Evolutionary conservation across 1,140 invertebrate genomes (phyloP), one percentile per base, ranked within the genome.

Genomic region (Drosophila ananassae): DNA sequence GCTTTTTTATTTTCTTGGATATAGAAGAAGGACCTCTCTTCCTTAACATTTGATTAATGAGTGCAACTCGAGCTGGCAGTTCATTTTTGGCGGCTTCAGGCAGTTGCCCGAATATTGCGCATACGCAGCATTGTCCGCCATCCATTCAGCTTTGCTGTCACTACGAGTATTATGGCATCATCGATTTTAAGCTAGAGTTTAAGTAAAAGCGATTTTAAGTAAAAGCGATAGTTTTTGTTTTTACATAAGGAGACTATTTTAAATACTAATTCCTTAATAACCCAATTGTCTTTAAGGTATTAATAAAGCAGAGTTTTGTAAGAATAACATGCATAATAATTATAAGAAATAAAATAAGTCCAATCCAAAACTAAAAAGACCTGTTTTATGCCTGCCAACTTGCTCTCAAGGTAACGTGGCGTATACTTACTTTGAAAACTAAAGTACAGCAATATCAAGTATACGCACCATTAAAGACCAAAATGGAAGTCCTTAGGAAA

Each of bases 11-110:
- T 28, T 58, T 69, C 51, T 53, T 41, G 57, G 44, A 17, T 13
- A 39, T 28, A 22, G 66, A 22, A 46, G 30, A 48, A 51, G 51
- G 47, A 71, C 28, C 84, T 59, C 78, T 68, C 83, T 87, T 85
- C 83, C 64, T 82, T 75, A 87, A 78, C 82, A 76, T 87, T 85
- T 85, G 82, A 85, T 85, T 82, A 85, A 85, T 87, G 82, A 85
- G 78, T 82, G 82, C 74, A 75, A 55, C 64, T 50, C 59, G 78
- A 76, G 64, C 47, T 87, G 82, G 69, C 81, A 87, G 73, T 87
- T 85, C 73, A 87, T 78, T 87, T 84, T 78, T 81, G 77, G 82
- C 60, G 58, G 67, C 54, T 51, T 62, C 72, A 61, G 41, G 53
- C 67, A 58, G 46, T 79, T 54, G 32, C 28, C 57, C 44, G n/a